Conservation (phyloP, 2,113 vertebrate genomes). For the Platysternon megacephalum region DNA sequence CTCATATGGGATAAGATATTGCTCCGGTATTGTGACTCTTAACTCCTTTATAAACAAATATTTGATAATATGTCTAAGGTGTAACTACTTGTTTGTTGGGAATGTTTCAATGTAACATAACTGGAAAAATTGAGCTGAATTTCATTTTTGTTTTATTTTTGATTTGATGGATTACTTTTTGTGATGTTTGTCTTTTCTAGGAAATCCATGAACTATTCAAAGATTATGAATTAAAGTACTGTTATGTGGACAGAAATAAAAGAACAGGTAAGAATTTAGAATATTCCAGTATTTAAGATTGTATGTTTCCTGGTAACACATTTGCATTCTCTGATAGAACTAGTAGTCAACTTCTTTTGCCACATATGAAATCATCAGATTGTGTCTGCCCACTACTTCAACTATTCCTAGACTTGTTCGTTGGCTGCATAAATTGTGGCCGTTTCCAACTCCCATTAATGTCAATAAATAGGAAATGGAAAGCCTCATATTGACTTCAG, state of each 20-base stretch:
- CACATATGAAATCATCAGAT: fast-evolving
- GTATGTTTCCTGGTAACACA: fast-evolving
- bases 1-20: not conserved
- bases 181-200: conserved; percentile 75
- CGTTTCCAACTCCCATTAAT: not conserved
- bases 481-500: not conserved
- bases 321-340: not conserved
- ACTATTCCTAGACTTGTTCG: not conserved
- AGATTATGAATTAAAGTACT: conserved; percentile 96
- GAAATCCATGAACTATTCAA: conserved; percentile 95
- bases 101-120: not conserved
- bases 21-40: not conserved
- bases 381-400: not conserved
- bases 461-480: not conserved
- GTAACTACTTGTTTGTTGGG: conserved; percentile 24
- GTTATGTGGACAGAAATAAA: conserved; percentile 98
- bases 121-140: not conserved
- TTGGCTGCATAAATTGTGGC: not conserved
- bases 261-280: conserved; percentile 89
- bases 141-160: not conserved
- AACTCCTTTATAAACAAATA: not conserved
- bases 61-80: conserved; percentile 29
- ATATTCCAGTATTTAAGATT: not conserved
- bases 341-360: not conserved
- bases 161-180: not conserved